Conservation (phyloP, 2,113 vertebrate genomes). For the Rana temporaria region DNA sequence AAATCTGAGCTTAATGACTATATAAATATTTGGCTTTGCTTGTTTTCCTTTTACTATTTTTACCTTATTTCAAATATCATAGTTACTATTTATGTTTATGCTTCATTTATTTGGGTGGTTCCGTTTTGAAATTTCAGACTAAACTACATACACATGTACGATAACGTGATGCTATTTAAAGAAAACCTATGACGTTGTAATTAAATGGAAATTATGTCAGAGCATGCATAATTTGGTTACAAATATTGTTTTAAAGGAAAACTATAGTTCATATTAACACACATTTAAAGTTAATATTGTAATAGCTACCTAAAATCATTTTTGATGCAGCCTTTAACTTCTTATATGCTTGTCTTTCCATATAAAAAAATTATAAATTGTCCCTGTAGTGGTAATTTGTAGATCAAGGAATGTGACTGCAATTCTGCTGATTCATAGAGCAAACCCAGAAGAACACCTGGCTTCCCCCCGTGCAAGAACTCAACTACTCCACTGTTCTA, state of each 20-base stretch:
- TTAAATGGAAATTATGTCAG: not conserved
- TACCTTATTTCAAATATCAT: constrained; percentile 37
- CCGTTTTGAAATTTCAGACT: constrained; percentile 21
- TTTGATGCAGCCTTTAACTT: too few relatives aligned
- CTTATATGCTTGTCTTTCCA: too few relatives aligned
- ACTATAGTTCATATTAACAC: not conserved
- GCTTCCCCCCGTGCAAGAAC: too few relatives aligned
- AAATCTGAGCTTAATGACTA: constrained; percentile 25
- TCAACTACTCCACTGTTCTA: too few relatives aligned
- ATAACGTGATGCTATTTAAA: constrained; percentile 23
- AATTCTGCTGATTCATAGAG: too few relatives aligned
- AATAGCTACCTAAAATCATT: too few relatives aligned
- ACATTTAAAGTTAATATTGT: too few relatives aligned
- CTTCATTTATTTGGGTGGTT: constrained; percentile 36
- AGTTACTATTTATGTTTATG: constrained; percentile 32
- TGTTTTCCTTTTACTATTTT: constrained; percentile 44
- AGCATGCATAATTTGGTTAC: not conserved
- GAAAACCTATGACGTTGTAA: not conserved
- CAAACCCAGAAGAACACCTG: too few relatives aligned
- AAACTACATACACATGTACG: constrained; percentile 26
- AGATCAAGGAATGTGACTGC: too few relatives aligned
- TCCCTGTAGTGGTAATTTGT: too few relatives aligned
- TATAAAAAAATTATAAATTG: too few relatives aligned
- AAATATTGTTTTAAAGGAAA: not conserved
- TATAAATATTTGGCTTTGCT: constrained; percentile 44